Evolutionary conservation across 2,797 vertebrate genomes (phyloP), one percentile per base, ranked within the genome.

Genomic region (Merluccius polli): DNA sequence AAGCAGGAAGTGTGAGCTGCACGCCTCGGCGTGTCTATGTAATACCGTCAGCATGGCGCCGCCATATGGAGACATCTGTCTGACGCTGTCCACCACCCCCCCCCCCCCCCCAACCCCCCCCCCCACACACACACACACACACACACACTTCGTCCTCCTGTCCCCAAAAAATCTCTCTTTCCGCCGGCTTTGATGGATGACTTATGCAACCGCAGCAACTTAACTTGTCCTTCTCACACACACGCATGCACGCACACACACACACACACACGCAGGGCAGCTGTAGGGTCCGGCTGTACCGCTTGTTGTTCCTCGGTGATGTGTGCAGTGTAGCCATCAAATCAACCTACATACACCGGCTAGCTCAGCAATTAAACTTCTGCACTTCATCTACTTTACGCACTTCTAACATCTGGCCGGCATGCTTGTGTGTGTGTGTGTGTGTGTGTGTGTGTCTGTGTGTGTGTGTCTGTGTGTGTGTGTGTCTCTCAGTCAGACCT

Each of bases 371-470:
- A 88, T 89, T 89, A 87, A 87, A 86, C 85, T 83, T 77, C 82
- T 77, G 81, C 79, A 78, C 83, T 77, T 78, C 76, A 75, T 86
- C 84, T 79, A 76, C 84, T 82, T 81, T 84, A 75, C 72, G 88
- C 81, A 81, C 77, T 87, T 87, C 85, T 81, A 92, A 90, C 91
- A 91, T 93, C 91, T 92, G 91, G 85, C 81, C 82, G 74, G 80
- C 82, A 77, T 84, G 84, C 81, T 75, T 13, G 76, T 70, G 63
- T 81, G 33, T 70, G 76, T 72, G 73, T 67, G 38, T 33, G 73
- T 76, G 44, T 77, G n/a, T 67, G 78, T 75, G 78, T 81, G 75
- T 15, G 69, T 73, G 2, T 72, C 75, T 70, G 78, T 32, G 68
- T 77, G 31, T 68, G 74, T 73, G 71, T 63, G 31, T 15, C 33